phyloP scores from a whole-genome alignment of 1,140 invertebrate species.

The Drosophila santomea region DNA sequence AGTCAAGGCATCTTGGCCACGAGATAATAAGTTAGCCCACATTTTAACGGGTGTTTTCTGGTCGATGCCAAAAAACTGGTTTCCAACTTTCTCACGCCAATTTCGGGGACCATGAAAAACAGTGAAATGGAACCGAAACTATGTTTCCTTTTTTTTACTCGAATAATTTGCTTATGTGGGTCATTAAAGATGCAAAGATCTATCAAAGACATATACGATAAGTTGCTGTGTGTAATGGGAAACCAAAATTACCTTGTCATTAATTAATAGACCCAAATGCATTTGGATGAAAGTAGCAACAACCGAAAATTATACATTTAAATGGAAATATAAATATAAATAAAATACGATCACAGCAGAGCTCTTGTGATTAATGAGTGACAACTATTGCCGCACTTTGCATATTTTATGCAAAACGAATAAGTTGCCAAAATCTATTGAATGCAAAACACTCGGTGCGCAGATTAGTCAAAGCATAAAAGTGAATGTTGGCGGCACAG shows the following conservation, averaged over 20 bases:
- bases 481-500: slow-evolving; percentile 64
- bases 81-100: slow-evolving; percentile 79
- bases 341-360: slow-evolving; percentile 9
- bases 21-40: slow-evolving; percentile 34
- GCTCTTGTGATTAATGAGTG: slow-evolving; percentile 39
- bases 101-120: slow-evolving; percentile 57
- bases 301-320: slow-evolving; percentile 6
- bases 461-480: slow-evolving; percentile 57
- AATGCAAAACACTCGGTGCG: slow-evolving; percentile 35
- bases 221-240: slow-evolving; percentile 60
- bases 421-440: slow-evolving; percentile 49
- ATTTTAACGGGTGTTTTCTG: slow-evolving; percentile 34
- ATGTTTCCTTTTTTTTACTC: slow-evolving; percentile 18
- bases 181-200: slow-evolving; percentile 50
- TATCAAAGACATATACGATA: slow-evolving; percentile 52
- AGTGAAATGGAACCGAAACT: slow-evolving; percentile 41
- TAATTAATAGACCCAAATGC: slow-evolving; percentile 41
- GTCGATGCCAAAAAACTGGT: slow-evolving; percentile 55
- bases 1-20: slow-evolving; percentile 21
- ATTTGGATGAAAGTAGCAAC: slow-evolving; percentile 14
- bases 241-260: slow-evolving; percentile 52
- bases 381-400: slow-evolving; percentile 45
- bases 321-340: slow-evolving; percentile 27
- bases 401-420: slow-evolving; percentile 56
- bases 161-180: slow-evolving; percentile 29